Percentiles rank a stretch among this genome's conserved stretches.
Conservation (phyloP, 2,888 invertebrate species). For the Drosophila kambysellisi region DNA sequence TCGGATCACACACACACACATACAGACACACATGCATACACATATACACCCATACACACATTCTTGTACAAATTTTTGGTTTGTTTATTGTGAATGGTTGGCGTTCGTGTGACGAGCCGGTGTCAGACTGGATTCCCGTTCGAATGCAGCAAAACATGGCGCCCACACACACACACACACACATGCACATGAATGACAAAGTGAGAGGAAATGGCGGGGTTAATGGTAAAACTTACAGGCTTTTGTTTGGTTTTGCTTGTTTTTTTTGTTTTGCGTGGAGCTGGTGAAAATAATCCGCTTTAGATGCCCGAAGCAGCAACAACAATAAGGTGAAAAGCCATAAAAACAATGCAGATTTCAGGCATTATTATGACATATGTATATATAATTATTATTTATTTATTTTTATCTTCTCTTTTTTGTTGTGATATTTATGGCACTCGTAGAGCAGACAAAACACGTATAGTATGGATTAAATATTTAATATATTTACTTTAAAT, state of each 20-base stretch:
- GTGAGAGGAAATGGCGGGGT: slow-evolving; percentile 28
- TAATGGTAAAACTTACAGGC: slow-evolving; percentile 67
- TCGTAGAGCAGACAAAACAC: slow-evolving; percentile 14
- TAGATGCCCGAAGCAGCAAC: slow-evolving; percentile 47
- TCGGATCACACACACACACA: background rate
- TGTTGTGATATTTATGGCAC: slow-evolving; percentile 38
- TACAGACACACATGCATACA: background rate
- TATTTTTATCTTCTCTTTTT: slow-evolving; percentile 5
- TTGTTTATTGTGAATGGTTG: slow-evolving; percentile 4
- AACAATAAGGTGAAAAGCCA: slow-evolving; percentile 27
- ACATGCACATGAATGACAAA: background rate
- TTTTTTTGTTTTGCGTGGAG: slow-evolving; percentile 40
- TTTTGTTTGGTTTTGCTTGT: slow-evolving; percentile 50
- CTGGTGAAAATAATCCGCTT: slow-evolving; percentile 70
- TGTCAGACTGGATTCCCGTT: slow-evolving; percentile 46
- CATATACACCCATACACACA: background rate
- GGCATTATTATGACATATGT: slow-evolving; percentile 32
- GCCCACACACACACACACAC: slow-evolving; percentile 36
- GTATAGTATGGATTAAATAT: slow-evolving; percentile 27
- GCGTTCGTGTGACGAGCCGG: slow-evolving; percentile 32
- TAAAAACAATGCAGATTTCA: slow-evolving; percentile 36
- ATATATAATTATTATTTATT: slow-evolving; percentile 16
- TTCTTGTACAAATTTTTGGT: slow-evolving; percentile 1
- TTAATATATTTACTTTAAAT: slow-evolving; percentile 17
- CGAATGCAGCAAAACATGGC: slow-evolving; percentile 57